Base-by-base conservation (phyloP, 2,888 invertebrate species). In the Noctuana brunneofusca region DNA sequence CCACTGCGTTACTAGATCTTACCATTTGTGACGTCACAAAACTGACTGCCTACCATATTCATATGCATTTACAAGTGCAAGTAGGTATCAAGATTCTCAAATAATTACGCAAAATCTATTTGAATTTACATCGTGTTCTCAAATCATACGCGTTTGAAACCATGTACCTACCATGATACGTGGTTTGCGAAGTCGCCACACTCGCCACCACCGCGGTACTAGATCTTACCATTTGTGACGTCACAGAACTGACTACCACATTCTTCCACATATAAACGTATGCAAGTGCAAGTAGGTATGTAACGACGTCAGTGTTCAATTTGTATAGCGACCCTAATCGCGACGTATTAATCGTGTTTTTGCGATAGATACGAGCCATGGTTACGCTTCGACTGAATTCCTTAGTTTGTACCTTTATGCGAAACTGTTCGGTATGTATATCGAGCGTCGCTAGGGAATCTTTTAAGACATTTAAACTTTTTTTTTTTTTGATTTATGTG, bases 311-410 rank as follows among this genome's bases (percentile, higher is more conserved):
- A 16, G 16, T 55, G 14, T 41, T 27, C 22, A 43, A 27, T 30
- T 18, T 18, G 4, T 27, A 20, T 20, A 14, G 46, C 12, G 46
- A 46, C 56, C 30, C 30, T 46, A 1, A 27, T n/a, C 18, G 27
- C n/a, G 5, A 30, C 30, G 22, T 48, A 20, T 14, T 20, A 56
- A 32, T 32, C 32, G 48, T 35, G 57, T 4, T 48, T 54, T 54
- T 48, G 27, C 54, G 35, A 38, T 24, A 32, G 22, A 24, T 5
- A 35, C 48, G 18, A 62, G 38, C 32, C 24, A 48, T 54, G 24
- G 54, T 35, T 32, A 27, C 24, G 60, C 48, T 54, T 54, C 48
- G 54, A 55, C 60, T 55, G 60, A 60, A 54, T 58, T 62, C 54
- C 54, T 62, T 62, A 49, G 24, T 54, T 43, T 48, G 35, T 55